phyloP scores from a whole-genome alignment of 2,888 invertebrate genomes.

The Phasia obesa region DNA sequence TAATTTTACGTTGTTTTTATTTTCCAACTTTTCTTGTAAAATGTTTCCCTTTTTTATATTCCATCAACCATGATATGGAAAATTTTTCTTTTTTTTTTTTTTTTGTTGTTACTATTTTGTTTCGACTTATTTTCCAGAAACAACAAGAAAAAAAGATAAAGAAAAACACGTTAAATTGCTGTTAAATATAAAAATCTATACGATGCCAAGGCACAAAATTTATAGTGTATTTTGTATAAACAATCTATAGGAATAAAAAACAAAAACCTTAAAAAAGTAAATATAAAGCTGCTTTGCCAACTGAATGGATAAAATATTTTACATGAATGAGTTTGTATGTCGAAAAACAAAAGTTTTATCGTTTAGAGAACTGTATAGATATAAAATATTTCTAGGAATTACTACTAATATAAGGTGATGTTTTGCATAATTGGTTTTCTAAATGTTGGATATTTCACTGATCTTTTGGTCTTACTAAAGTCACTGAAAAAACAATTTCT shows the following conservation, averaged over 20 bases:
- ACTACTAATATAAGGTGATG: no score
- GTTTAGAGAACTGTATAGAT: neutral
- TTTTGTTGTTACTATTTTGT: conserved; percentile 36
- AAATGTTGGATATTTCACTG: no score
- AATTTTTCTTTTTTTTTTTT: conserved; percentile 12
- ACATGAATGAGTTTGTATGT: conserved; percentile 9
- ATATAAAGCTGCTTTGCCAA: conserved; percentile 54
- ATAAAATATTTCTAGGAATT: no score
- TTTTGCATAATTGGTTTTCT: no score
- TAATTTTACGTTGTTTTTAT: conserved; percentile 28
- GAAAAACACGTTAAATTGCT: conserved; percentile 46
- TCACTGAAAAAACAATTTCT: no score
- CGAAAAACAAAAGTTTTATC: neutral
- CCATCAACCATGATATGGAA: conserved; percentile 61
- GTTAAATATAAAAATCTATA: conserved; percentile 55
- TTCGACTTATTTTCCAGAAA: neutral
- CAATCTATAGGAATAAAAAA: conserved; percentile 5
- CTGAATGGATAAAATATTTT: conserved; percentile 38
- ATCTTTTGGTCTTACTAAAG: no score
- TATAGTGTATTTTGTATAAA: conserved; percentile 40
- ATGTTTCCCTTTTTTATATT: conserved; percentile 42
- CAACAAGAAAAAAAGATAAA: conserved; percentile 12
- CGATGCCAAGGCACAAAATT: conserved; percentile 56
- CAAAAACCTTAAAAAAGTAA: neutral
- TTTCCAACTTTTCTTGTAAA: conserved; percentile 14